Percentiles rank a stretch among this genome's conserved stretches.
phyloP scores from a whole-genome alignment of 2,113 vertebrate genomes.

The Cyphomyrus plagiostoma region DNA sequence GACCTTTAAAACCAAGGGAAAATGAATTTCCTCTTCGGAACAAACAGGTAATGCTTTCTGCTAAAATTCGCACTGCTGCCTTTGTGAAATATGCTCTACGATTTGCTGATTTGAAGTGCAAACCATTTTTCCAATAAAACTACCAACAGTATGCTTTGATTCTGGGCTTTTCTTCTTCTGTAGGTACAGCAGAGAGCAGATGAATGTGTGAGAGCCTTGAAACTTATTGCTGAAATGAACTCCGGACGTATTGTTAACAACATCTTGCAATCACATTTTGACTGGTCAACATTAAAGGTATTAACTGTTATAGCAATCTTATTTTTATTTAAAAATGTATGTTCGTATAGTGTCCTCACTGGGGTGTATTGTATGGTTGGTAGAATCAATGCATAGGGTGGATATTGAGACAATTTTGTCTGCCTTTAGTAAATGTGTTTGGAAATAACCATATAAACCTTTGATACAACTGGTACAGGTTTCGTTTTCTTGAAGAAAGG shows the following conservation, averaged over 20 bases:
- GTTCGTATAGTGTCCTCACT: neutral
- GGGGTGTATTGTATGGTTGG: neutral
- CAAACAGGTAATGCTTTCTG: constrained; percentile 65
- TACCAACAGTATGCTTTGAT: neutral
- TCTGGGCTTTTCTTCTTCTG: neutral
- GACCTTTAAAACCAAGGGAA: constrained; percentile 57
- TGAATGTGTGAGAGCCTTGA: constrained; percentile 78
- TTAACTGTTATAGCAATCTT: neutral
- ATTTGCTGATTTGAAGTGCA: neutral
- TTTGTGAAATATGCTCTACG: neutral
- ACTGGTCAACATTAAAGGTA: constrained; percentile 74
- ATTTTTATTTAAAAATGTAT: neutral
- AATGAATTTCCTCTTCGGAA: constrained; percentile 67
- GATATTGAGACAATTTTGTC: neutral
- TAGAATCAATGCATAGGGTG: neutral
- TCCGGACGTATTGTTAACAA: constrained; percentile 66
- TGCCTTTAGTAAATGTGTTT: neutral
- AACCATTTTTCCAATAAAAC: neutral
- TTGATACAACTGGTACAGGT: neutral
- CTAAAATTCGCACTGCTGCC: neutral
- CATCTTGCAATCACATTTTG: constrained; percentile 64
- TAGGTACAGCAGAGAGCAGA: constrained; percentile 79
- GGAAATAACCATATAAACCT: neutral
- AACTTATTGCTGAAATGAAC: constrained; percentile 70
- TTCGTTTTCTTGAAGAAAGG: neutral